phyloP scores from a whole-genome alignment of 2,797 vertebrate genomes.

The Xiphophorus birchmanni region DNA sequence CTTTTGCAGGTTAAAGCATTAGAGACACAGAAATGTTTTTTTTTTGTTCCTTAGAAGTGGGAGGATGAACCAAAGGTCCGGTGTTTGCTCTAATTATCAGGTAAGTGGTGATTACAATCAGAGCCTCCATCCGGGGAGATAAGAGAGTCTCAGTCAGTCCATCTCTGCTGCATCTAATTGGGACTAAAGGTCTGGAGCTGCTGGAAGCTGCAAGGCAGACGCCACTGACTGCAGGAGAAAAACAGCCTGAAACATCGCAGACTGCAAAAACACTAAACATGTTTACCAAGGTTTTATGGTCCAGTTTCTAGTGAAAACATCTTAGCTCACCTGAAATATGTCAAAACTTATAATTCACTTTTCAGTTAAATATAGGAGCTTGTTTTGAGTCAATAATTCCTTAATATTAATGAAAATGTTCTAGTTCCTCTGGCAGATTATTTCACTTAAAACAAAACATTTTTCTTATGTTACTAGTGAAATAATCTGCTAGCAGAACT shows the following conservation, averaged over 20 bases:
- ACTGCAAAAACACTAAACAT: no score
- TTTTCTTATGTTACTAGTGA: no score
- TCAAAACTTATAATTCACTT: no score
- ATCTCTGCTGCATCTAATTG: slow-evolving; percentile 51
- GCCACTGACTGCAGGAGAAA: neutral
- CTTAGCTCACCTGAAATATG: no score
- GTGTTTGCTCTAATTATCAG: slow-evolving; percentile 33
- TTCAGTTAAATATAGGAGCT: no score
- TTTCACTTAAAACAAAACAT: no score
- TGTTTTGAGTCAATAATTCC: no score
- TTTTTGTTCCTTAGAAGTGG: neutral
- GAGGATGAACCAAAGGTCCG: neutral
- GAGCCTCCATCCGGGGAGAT: slow-evolving; percentile 23
- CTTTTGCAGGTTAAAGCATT: neutral
- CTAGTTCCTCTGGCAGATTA: no score
- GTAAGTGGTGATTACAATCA: slow-evolving; percentile 30
- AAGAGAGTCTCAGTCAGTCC: slow-evolving; percentile 31
- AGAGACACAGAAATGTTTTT: neutral
- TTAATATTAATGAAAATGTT: no score
- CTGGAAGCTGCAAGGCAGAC: slow-evolving; percentile 31
- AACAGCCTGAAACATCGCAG: neutral
- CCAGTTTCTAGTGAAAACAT: no score
- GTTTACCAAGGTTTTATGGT: no score
- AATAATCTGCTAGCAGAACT: no score
- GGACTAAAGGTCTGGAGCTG: slow-evolving; percentile 31